Conservation (phyloP, 2,113 vertebrate species). For the Ursus arctos region DNA sequence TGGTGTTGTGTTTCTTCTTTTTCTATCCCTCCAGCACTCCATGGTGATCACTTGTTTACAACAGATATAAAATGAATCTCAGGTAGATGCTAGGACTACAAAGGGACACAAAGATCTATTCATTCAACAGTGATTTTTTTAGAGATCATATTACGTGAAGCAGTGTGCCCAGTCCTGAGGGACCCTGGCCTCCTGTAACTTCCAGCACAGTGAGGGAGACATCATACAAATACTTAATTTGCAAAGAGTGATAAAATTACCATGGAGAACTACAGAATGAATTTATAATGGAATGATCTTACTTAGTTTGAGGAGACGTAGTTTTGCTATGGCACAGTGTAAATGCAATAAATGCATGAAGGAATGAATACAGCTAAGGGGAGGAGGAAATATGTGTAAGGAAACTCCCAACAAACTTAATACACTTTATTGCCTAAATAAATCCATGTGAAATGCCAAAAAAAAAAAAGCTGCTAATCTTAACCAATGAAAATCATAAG, state of each 20-base stretch:
- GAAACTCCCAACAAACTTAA: not conserved
- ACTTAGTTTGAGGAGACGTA: not conserved
- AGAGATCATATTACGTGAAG: not conserved
- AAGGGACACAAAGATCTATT: not conserved
- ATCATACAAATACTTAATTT: not conserved
- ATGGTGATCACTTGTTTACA: not conserved
- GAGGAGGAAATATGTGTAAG: not conserved
- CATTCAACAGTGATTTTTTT: not conserved
- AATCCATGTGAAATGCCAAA: not conserved
- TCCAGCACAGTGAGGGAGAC: not conserved
- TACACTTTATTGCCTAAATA: not conserved
- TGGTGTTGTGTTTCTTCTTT: not conserved
- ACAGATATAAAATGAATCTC: not conserved
- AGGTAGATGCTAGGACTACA: not conserved
- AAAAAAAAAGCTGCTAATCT: not conserved
- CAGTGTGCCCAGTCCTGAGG: not conserved
- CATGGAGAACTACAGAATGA: not conserved
- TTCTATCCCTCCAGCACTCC: not conserved
- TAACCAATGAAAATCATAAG: not conserved
- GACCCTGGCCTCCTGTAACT: not conserved
- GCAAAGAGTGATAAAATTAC: slow-evolving; percentile 6
- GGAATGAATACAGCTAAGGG: not conserved
- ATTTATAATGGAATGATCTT: not conserved
- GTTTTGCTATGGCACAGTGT: not conserved
- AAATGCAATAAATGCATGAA: not conserved